A percentile compares a stretch with the other conserved stretches of the same genome.
These are phyloP conservation scores for Hepsetus odoe DNA, from an alignment of 2,113 vertebrate species.

Conservation along the genomic window DNA sequence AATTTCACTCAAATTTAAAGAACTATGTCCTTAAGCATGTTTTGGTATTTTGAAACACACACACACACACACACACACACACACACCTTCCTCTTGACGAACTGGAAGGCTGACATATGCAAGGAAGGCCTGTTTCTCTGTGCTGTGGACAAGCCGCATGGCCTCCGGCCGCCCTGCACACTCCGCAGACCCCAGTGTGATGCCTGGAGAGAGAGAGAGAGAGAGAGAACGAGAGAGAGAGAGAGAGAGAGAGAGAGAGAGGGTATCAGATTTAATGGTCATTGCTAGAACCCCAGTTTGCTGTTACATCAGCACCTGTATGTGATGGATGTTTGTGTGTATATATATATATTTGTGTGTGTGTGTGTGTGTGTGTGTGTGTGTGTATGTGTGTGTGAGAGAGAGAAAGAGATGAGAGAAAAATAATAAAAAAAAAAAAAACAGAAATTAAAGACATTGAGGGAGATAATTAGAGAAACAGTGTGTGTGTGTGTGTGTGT, in stretches of 20 bases:
- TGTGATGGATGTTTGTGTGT: too few relatives aligned
- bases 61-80: not conserved
- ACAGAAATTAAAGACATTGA: too few relatives aligned
- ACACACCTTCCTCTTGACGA: conserved; percentile 92
- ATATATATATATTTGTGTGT: not conserved
- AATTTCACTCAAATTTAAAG: too few relatives aligned
- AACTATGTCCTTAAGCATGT: not conserved
- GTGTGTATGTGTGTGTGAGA: not conserved
- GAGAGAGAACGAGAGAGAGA: too few relatives aligned
- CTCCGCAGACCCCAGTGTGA: conserved; percentile 79
- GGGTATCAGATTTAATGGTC: too few relatives aligned
- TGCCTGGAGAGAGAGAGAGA: conserved; percentile 29
- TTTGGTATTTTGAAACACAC: not conserved
- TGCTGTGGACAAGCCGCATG: conserved; percentile 91
- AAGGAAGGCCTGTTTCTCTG: conserved; percentile 97
- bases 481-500: not conserved
- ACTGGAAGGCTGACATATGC: conserved; percentile 98
- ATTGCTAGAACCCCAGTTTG: too few relatives aligned
- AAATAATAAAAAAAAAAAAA: too few relatives aligned
- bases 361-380: not conserved
- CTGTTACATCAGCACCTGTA: too few relatives aligned
- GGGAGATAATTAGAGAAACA: conserved; percentile 28
- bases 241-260: not conserved
- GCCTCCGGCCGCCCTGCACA: conserved; percentile 70
- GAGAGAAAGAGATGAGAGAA: not conserved